These are phyloP conservation scores for Anarhynchus alexandrinus DNA, from an alignment of 2,113 vertebrate species.

Conservation along the genomic window DNA sequence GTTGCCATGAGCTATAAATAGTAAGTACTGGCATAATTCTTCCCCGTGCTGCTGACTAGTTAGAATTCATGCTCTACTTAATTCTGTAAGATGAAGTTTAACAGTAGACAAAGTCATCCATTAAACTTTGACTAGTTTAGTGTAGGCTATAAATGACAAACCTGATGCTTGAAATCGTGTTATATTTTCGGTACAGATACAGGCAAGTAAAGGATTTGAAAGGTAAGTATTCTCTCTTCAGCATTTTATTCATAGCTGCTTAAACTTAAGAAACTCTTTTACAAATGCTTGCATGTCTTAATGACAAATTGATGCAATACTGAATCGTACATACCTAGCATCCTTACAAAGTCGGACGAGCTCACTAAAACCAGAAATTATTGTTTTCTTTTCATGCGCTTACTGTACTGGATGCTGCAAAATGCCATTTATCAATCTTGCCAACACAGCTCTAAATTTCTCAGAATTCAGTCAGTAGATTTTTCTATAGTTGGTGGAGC, in stretches of 20 bases:
- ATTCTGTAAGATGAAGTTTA: constrained; percentile 34
- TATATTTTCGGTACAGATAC: constrained; percentile 1
- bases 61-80: constrained; percentile 40
- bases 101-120: not conserved
- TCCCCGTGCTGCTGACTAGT: constrained; percentile 31
- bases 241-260: not conserved
- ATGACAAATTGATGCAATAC: not conserved
- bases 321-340: not conserved
- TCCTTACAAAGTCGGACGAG: rapidly evolving
- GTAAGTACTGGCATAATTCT: constrained; percentile 80
- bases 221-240: not conserved
- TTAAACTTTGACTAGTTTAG: constrained; percentile 28
- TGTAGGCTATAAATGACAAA: constrained; percentile 2
- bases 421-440: not conserved
- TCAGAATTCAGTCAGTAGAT: not conserved
- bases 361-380: not conserved
- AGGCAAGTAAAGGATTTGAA: not conserved
- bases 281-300: not conserved
- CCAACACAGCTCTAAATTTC: not conserved
- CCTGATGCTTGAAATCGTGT: constrained; percentile 2
- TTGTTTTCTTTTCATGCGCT: not conserved
- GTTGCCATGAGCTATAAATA: constrained; percentile 98
- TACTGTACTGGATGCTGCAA: not conserved
- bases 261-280: not conserved
- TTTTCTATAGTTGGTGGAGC: constrained; percentile 13